Conservation (phyloP, 2,797 vertebrate species). For the Mus minutoides region DNA sequence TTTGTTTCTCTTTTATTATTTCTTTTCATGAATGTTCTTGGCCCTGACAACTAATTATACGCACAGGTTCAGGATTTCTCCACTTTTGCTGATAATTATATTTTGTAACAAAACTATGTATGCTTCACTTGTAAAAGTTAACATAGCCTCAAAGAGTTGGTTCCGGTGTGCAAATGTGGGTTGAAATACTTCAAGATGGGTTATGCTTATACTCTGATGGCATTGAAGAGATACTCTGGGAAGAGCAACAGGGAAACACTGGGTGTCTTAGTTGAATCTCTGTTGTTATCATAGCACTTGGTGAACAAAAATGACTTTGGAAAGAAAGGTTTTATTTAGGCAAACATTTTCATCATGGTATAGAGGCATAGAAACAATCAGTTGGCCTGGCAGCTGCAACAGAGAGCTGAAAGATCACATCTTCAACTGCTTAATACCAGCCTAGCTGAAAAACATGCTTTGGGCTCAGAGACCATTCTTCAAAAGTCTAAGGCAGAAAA, state of each 20-base stretch:
- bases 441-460: neutral
- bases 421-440: neutral
- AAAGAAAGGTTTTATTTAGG: neutral
- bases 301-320: neutral
- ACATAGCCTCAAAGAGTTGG: neutral
- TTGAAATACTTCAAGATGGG: neutral
- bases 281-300: neutral
- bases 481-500: neutral
- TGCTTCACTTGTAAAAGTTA: slow-evolving; percentile 34
- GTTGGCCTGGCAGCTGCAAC: neutral
- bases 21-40: neutral
- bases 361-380: neutral
- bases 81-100: slow-evolving; percentile 9
- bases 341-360: neutral
- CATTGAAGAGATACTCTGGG: neutral
- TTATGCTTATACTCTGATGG: neutral
- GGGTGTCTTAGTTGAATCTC: neutral
- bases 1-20: slow-evolving; percentile 30
- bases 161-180: slow-evolving; percentile 46
- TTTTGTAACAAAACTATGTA: neutral
- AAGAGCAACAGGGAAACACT: neutral
- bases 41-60: neutral
- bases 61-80: neutral
- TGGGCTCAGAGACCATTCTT: neutral
- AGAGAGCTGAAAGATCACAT: neutral